Conservation (phyloP, 2,113 vertebrate genomes). For the Probosciger aterrimus region DNA sequence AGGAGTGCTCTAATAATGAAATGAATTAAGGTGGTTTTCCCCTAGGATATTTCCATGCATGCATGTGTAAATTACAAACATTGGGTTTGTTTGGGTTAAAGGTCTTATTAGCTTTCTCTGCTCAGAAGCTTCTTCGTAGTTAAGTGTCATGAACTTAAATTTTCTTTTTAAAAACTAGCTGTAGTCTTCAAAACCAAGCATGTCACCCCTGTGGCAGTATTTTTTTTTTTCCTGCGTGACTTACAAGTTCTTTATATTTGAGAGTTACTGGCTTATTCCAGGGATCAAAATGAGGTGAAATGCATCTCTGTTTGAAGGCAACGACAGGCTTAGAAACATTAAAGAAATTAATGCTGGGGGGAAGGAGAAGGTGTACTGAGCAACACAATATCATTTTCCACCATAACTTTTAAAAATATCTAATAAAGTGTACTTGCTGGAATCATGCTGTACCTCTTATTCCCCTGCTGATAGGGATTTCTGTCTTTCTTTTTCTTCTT, state of each 20-base stretch:
- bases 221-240: background rate
- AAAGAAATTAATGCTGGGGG: background rate
- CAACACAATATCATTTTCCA: fast-evolving
- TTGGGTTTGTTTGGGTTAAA: background rate
- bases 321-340: background rate
- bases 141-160: background rate
- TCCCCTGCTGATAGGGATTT: background rate
- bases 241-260: background rate
- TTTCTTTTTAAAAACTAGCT: background rate
- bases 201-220: background rate
- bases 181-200: background rate
- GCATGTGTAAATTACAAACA: background rate
- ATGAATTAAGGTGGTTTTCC: background rate
- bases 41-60: background rate
- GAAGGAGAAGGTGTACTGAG: background rate
- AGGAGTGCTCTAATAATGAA: background rate
- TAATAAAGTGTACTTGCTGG: background rate
- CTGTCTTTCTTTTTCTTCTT: background rate
- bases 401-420: background rate
- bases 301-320: background rate
- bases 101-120: background rate
- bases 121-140: background rate
- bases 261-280: background rate
- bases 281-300: background rate
- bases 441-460: background rate